phyloP scores from a whole-genome alignment of 2,888 invertebrate species.

The Coleophora flavipennella region DNA sequence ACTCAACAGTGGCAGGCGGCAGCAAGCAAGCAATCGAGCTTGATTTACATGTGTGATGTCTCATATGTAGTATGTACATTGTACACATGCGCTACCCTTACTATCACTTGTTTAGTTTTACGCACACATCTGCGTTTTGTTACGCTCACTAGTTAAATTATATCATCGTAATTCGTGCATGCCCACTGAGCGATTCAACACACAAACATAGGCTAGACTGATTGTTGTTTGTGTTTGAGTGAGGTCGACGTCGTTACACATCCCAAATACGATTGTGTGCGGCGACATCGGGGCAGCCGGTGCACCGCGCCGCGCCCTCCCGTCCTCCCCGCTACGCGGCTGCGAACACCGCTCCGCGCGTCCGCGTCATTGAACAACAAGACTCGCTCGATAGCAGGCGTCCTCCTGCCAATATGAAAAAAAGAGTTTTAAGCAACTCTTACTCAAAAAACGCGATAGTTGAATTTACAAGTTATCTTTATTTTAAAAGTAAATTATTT shows the following conservation, averaged over 20 bases:
- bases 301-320: slow-evolving; percentile 42
- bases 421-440: slow-evolving; percentile 59
- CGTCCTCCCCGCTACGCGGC: slow-evolving; percentile 61
- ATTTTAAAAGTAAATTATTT: slow-evolving; percentile 65
- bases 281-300: slow-evolving; percentile 68
- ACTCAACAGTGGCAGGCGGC: slow-evolving; percentile 51
- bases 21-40: slow-evolving; percentile 65
- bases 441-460: slow-evolving; percentile 65
- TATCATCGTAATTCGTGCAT: slow-evolving; percentile 30
- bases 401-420: slow-evolving; percentile 69
- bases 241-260: slow-evolving; percentile 35
- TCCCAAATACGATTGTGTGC: slow-evolving; percentile 42
- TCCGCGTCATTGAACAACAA: slow-evolving; percentile 72
- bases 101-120: slow-evolving; percentile 21
- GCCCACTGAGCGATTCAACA: slow-evolving; percentile 44
- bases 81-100: slow-evolving; percentile 42
- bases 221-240: slow-evolving; percentile 39
- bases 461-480: slow-evolving; percentile 63
- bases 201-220: slow-evolving; percentile 61
- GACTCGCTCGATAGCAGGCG: slow-evolving; percentile 70
- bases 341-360: slow-evolving; percentile 54
- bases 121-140: slow-evolving; percentile 17
- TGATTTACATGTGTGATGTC: slow-evolving; percentile 45
- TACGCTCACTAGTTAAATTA: slow-evolving; percentile 38
- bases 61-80: too few relatives aligned